These are phyloP conservation scores for Muscicapa comitata DNA, from an alignment of 2,797 vertebrate species.

Conservation along the genomic window DNA sequence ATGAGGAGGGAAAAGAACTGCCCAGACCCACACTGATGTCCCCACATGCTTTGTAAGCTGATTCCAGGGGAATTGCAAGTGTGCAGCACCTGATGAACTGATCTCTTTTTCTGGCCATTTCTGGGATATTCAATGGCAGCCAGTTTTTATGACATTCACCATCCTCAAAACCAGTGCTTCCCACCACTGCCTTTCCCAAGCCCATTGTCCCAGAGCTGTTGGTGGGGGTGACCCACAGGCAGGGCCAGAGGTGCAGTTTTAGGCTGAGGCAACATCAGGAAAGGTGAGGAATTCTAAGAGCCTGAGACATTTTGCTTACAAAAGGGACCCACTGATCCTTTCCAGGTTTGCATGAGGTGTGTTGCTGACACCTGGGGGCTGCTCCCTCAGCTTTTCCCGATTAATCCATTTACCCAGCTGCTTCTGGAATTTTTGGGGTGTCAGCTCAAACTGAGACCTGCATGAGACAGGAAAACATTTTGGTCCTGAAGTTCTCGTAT, in stretches of 20 bases:
- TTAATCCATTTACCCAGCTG: background rate
- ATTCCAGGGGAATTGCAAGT: background rate
- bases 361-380: background rate
- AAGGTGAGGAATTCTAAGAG: background rate
- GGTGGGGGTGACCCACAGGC: background rate
- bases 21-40: background rate
- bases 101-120: background rate
- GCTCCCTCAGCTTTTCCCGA: background rate
- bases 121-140: background rate
- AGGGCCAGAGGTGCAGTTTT: background rate
- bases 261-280: background rate
- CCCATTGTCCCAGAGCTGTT: background rate
- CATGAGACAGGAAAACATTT: background rate
- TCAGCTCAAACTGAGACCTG: background rate
- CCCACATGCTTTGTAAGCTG: accelerated
- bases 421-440: background rate
- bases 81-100: background rate
- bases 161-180: background rate
- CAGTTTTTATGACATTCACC: background rate
- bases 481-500: background rate
- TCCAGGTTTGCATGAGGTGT: background rate
- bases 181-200: background rate
- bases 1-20: background rate
- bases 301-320: background rate
- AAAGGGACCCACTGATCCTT: background rate